These are phyloP conservation scores for Coracias cyanogaster DNA, from an alignment of 2,797 vertebrate species.

Conservation along the genomic window DNA sequence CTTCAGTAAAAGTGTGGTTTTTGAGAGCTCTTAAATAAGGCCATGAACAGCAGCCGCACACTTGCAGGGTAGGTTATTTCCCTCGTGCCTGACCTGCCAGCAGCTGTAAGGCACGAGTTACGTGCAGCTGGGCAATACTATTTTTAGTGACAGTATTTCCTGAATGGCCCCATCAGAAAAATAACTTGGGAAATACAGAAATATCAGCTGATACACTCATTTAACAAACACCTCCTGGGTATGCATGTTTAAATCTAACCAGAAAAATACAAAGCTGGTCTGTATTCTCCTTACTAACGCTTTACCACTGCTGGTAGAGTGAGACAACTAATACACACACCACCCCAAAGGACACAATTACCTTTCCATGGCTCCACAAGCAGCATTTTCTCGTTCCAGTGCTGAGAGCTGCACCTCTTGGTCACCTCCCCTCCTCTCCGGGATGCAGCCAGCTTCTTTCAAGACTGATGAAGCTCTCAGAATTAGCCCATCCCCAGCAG, in stretches of 20 bases:
- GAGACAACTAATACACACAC: too few relatives aligned
- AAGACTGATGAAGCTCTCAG: background rate
- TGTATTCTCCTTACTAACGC: background rate
- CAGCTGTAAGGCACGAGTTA: background rate
- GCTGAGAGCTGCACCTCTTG: background rate
- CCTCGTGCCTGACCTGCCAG: background rate
- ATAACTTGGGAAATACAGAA: constrained; percentile 15
- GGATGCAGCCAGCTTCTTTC: background rate
- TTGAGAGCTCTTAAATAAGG: background rate
- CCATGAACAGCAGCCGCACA: background rate
- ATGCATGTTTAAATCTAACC: background rate
- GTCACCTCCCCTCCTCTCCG: background rate
- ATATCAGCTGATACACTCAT: background rate
- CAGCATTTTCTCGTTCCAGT: background rate
- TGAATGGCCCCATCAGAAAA: constrained; percentile 49
- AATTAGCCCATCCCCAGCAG: accelerated
- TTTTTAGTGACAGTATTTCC: constrained; percentile 42
- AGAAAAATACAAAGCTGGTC: background rate
- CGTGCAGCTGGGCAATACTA: background rate
- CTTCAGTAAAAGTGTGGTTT: background rate
- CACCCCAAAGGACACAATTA: background rate
- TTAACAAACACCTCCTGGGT: background rate
- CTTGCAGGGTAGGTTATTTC: background rate
- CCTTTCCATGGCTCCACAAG: background rate
- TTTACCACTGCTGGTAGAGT: accelerated